Conservation (phyloP, 2,888 invertebrate genomes). For the Lagria hirta region DNA sequence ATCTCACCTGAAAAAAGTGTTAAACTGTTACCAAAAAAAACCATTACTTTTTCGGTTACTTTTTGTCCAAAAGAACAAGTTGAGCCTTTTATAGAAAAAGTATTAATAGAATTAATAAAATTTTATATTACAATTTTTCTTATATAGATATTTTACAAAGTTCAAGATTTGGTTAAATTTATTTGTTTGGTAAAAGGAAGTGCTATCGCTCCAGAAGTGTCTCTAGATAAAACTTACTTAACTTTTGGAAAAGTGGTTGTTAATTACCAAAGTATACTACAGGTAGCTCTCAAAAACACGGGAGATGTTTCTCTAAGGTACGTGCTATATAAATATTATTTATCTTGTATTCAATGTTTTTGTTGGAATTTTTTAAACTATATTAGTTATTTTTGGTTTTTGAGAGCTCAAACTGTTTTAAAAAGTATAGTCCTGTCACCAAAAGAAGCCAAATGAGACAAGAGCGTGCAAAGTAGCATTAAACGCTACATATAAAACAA, state of each 20-base stretch:
- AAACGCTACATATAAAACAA: too few relatives aligned
- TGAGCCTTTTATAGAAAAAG: slow-evolving; percentile 46
- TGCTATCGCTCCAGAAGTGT: slow-evolving; percentile 57
- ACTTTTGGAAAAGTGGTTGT: slow-evolving; percentile 59
- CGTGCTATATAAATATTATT: neutral
- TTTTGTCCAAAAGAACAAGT: slow-evolving; percentile 49
- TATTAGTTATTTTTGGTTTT: too few relatives aligned
- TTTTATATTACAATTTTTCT: neutral
- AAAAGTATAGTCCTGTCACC: too few relatives aligned
- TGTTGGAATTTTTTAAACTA: too few relatives aligned
- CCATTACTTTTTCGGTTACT: slow-evolving; percentile 46
- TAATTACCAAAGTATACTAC: slow-evolving; percentile 52
- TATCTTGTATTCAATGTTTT: too few relatives aligned
- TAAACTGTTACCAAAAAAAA: slow-evolving; percentile 45
- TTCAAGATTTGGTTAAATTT: slow-evolving; percentile 56
- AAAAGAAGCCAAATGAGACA: too few relatives aligned
- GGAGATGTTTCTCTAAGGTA: slow-evolving; percentile 51
- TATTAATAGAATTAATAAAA: slow-evolving; percentile 25
- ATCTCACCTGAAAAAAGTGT: slow-evolving; percentile 45
- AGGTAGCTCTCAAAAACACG: slow-evolving; percentile 56
- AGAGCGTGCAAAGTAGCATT: too few relatives aligned
- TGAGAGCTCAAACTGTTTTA: too few relatives aligned
- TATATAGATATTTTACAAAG: slow-evolving; percentile 55
- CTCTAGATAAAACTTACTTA: slow-evolving; percentile 55
- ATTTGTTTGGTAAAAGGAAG: slow-evolving; percentile 58